Conservation (phyloP, 2,888 invertebrate species). For the Temnothorax rugatulus region DNA sequence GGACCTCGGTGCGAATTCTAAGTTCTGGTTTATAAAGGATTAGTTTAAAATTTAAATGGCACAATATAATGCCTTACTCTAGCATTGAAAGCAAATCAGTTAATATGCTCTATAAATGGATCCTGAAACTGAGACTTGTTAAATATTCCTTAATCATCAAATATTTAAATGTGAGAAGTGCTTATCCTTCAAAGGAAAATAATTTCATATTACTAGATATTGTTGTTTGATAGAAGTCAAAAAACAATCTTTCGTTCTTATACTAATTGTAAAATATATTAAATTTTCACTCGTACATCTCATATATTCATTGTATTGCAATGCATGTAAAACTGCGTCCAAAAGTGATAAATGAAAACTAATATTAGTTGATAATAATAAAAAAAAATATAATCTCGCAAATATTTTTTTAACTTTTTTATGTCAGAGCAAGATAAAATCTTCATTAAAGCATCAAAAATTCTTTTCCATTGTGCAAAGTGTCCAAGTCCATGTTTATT, state of each 20-base stretch:
- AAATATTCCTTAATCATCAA: not conserved
- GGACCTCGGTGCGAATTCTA: slow-evolving; percentile 42
- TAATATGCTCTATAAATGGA: not conserved
- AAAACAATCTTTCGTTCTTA: not conserved
- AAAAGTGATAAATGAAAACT: not conserved
- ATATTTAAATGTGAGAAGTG: not conserved
- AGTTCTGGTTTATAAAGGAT: slow-evolving; percentile 3
- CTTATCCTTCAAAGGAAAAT: not conserved
- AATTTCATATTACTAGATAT: not conserved
- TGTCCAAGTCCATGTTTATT: not conserved
- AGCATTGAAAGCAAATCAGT: not conserved
- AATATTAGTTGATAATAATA: not conserved
- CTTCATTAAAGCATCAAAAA: not conserved
- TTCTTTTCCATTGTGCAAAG: not conserved
- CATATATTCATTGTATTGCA: not conserved
- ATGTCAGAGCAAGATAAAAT: not conserved
- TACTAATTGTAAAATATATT: not conserved
- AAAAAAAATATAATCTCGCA: not conserved
- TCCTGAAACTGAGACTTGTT: not conserved
- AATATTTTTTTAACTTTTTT: not conserved
- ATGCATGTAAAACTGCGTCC: not conserved
- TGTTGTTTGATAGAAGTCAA: not conserved
- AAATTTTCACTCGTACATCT: not conserved
- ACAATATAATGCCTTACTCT: not conserved
- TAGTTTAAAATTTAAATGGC: slow-evolving; percentile 15